Conservation (phyloP, 2,797 vertebrate species). For the Urophycis tenuis region DNA sequence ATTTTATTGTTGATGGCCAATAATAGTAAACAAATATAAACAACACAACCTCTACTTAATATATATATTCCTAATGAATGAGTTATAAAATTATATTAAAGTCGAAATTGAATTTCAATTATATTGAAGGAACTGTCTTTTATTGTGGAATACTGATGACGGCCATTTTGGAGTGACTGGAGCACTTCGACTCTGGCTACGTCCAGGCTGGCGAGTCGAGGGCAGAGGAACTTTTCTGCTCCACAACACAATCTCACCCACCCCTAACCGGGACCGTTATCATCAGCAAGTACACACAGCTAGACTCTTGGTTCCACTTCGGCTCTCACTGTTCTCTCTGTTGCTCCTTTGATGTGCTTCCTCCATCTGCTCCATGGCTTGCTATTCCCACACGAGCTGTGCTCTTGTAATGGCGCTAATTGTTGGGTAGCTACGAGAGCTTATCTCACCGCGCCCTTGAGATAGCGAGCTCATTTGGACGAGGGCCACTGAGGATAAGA, state of each 20-base stretch:
- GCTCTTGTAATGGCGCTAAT: constrained; percentile 39
- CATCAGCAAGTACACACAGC: constrained; percentile 1
- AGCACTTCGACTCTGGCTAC: neutral
- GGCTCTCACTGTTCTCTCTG: neutral
- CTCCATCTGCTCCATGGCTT: constrained; percentile 21
- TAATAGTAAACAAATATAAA: neutral
- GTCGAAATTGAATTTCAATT: neutral
- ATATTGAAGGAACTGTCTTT: neutral
- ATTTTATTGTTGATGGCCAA: neutral
- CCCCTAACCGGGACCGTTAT: neutral
- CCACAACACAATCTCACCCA: neutral
- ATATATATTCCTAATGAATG: neutral
- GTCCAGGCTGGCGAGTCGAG: neutral
- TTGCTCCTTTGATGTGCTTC: constrained; percentile 18
- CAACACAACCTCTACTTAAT: neutral
- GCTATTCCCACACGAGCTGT: constrained; percentile 25
- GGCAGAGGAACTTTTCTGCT: too few species aligned
- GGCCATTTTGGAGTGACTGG: neutral
- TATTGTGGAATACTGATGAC: neutral
- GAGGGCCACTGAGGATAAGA: constrained; percentile 28
- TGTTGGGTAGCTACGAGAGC: constrained; percentile 34
- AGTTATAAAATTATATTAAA: neutral
- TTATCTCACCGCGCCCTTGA: constrained; percentile 35
- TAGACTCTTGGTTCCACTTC: neutral
- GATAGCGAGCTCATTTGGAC: constrained; percentile 32